Evolutionary conservation across 2,113 vertebrate species (phyloP).

Genomic region (Poecile atricapillus): DNA sequence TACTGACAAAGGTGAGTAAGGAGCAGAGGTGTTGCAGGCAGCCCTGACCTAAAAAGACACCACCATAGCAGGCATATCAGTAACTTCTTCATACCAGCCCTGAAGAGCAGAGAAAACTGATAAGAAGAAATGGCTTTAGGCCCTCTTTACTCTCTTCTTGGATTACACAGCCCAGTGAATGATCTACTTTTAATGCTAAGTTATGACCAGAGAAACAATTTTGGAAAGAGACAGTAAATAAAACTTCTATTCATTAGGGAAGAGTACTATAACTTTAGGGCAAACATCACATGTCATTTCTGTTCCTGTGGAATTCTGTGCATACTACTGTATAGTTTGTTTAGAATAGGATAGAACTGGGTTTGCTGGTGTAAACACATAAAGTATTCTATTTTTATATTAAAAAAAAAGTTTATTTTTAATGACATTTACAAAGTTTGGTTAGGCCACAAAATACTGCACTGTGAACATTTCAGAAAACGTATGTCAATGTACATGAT

Average conservation of each 20-base stretch:
- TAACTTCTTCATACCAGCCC: background rate
- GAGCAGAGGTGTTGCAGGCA: background rate
- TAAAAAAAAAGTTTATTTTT: constrained; percentile 83
- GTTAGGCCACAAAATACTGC: constrained; percentile 72
- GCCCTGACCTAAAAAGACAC: background rate
- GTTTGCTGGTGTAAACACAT: constrained; percentile 75
- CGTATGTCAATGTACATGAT: constrained; percentile 50
- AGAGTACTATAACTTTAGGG: constrained; percentile 43
- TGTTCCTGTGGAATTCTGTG: constrained; percentile 78
- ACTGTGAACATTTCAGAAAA: constrained; percentile 79
- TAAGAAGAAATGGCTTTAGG: background rate
- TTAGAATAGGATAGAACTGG: constrained; percentile 70
- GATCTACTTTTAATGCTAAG: background rate
- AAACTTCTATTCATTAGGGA: background rate
- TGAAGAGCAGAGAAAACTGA: background rate
- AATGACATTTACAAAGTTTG: constrained; percentile 72
- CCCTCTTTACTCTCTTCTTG: background rate
- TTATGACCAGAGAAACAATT: constrained; percentile 23
- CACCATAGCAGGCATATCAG: background rate
- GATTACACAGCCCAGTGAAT: background rate
- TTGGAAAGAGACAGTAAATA: background rate
- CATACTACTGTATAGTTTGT: constrained; percentile 81
- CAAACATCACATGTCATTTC: constrained; percentile 59
- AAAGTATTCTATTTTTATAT: constrained; percentile 86
- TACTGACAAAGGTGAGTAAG: background rate